Evolutionary conservation across 2,888 invertebrate species (phyloP).

Genomic region (Plagiodera versicolora): DNA sequence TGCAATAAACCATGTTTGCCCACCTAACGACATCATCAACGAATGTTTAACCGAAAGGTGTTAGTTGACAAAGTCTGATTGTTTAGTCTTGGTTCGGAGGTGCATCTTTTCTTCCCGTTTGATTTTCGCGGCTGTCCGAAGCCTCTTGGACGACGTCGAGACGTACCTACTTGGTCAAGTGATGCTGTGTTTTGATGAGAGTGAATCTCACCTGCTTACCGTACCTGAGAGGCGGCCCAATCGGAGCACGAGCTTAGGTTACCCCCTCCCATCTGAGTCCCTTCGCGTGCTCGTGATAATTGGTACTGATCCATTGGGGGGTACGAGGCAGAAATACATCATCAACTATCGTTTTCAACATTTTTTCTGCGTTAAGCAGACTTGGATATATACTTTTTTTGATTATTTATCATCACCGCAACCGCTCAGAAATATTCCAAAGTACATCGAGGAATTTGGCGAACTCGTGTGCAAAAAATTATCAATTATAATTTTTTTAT

Average conservation of each 20-base stretch:
- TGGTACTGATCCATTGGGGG: conserved; percentile 27
- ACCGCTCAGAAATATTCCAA: too few relatives aligned
- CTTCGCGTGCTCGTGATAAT: conserved; percentile 42
- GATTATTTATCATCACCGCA: too few relatives aligned
- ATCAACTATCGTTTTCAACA: too few relatives aligned
- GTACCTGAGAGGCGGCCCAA: conserved; percentile 46
- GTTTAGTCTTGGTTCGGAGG: background rate
- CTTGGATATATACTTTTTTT: too few relatives aligned
- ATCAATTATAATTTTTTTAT: too few relatives aligned
- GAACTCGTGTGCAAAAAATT: too few relatives aligned
- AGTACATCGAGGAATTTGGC: too few relatives aligned
- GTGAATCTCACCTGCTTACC: conserved; percentile 47
- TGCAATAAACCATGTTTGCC: conserved; percentile 40
- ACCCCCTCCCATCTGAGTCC: conserved; percentile 32
- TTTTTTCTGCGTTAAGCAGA: too few relatives aligned
- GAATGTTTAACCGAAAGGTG: too few relatives aligned
- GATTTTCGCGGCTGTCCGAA: conserved; percentile 30
- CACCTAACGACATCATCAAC: conserved; percentile 29
- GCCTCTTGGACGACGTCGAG: conserved; percentile 41
- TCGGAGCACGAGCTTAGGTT: conserved; percentile 35
- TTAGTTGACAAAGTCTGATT: background rate
- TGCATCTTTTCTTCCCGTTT: background rate
- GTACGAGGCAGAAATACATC: too few relatives aligned
- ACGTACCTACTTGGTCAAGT: conserved; percentile 46
- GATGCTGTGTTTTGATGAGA: conserved; percentile 45